Percentiles rank a stretch among this genome's conserved stretches.
Evolutionary conservation across 1,140 invertebrate genomes (phyloP).

Genomic region (Drosophila bipectinata): DNA sequence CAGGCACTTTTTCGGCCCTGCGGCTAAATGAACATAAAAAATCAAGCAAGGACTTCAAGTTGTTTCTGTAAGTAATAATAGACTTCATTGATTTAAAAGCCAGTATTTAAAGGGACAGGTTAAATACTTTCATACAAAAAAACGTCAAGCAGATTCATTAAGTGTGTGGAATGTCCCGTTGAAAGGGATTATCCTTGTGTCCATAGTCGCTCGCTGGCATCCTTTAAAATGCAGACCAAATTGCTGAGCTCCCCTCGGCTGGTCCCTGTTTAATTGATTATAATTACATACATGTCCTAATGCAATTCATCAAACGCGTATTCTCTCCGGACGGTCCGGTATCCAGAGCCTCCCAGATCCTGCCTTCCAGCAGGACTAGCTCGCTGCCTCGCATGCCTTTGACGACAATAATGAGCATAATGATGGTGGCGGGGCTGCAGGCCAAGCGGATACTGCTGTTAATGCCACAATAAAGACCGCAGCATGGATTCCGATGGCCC

Average conservation of each 20-base stretch:
- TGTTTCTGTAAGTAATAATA: not conserved
- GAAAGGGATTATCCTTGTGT: not conserved
- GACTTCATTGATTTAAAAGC: not conserved
- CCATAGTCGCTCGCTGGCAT: not conserved
- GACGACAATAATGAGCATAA: slow-evolving; percentile 63
- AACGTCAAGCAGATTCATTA: not conserved
- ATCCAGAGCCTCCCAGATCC: not conserved
- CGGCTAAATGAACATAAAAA: slow-evolving; percentile 1
- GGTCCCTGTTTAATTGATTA: slow-evolving; percentile 42
- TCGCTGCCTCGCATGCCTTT: slow-evolving; percentile 17
- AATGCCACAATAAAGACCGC: slow-evolving; percentile 62
- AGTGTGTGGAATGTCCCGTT: not conserved
- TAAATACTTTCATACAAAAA: too few relatives aligned
- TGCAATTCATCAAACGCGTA: slow-evolving; percentile 59
- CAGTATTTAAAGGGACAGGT: too few relatives aligned
- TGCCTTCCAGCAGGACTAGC: slow-evolving; percentile 12
- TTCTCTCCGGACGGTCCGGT: slow-evolving; percentile 16
- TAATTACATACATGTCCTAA: slow-evolving; percentile 62
- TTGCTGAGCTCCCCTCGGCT: slow-evolving; percentile 20
- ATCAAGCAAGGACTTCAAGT: not conserved
- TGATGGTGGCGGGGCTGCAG: slow-evolving; percentile 50
- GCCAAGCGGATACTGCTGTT: slow-evolving; percentile 43
- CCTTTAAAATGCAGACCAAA: slow-evolving; percentile 27
- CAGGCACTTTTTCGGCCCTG: slow-evolving; percentile 2
- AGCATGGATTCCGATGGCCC: slow-evolving; percentile 39